phyloP scores from a whole-genome alignment of 92 coral and sea anemone genomes.

The Phenganax marumi region DNA sequence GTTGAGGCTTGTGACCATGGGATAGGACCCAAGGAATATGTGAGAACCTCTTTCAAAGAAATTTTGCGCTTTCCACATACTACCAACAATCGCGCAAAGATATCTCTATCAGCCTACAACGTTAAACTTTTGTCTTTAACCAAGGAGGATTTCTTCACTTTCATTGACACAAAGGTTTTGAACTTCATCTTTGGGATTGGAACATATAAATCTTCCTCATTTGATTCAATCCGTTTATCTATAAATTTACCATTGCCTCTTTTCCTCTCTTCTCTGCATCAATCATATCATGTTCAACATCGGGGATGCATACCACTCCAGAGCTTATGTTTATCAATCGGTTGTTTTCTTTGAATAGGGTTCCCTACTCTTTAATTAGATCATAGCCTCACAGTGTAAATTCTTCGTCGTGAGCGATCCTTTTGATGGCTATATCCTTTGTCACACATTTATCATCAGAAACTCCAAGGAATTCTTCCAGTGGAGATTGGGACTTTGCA shows the following conservation, averaged over 20 bases:
- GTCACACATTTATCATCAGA: neutral
- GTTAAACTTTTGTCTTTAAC: slow-evolving; percentile 10
- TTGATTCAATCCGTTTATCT: neutral
- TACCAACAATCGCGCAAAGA: slow-evolving; percentile 13
- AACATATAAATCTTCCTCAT: slow-evolving; percentile 10
- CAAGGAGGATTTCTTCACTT: neutral
- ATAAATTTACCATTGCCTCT: slow-evolving; percentile 15
- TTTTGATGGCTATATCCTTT: neutral
- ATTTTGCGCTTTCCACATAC: slow-evolving; percentile 11
- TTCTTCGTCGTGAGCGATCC: neutral
- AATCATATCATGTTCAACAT: slow-evolving; percentile 3
- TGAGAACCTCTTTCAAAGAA: slow-evolving; percentile 19
- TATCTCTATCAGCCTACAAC: slow-evolving; percentile 21
- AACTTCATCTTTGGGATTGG: slow-evolving; percentile 28
- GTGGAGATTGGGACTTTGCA: neutral
- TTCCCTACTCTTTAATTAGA: neutral
- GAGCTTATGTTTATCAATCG: neutral
- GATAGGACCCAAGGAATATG: too few relatives aligned
- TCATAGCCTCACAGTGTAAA: neutral
- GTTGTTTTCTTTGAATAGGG: too few relatives aligned
- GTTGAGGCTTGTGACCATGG: slow-evolving; percentile 21
- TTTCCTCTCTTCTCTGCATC: slow-evolving; percentile 15
- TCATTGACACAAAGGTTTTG: slow-evolving; percentile 11
- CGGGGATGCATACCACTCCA: neutral
- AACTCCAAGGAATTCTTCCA: neutral